phyloP scores from a whole-genome alignment of 1,140 invertebrate species.

The Gonatopus flavifemur region DNA sequence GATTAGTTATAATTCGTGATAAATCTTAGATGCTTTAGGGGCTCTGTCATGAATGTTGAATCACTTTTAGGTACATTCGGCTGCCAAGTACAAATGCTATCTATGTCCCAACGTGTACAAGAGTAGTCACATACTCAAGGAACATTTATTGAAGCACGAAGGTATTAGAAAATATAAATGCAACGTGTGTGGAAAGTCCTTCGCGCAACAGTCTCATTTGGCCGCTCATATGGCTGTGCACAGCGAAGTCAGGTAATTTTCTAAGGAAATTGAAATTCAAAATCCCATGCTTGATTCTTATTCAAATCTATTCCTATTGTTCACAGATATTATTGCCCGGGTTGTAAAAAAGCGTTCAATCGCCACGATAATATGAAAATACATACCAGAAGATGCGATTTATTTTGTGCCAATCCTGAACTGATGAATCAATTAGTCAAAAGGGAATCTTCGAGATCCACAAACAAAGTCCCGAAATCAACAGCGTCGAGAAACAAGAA shows the following conservation, averaged over 20 bases:
- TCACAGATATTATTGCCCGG: slow-evolving; percentile 36
- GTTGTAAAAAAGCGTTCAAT: slow-evolving; percentile 38
- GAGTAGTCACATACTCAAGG: slow-evolving; percentile 41
- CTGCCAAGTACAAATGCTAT: slow-evolving; percentile 37
- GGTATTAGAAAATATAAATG: slow-evolving; percentile 46
- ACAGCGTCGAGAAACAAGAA: not conserved
- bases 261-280: not conserved
- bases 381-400: slow-evolving; percentile 35
- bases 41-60: not conserved
- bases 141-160: slow-evolving; percentile 43
- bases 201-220: slow-evolving; percentile 43
- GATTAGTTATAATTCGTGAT: not conserved
- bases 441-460: slow-evolving; percentile 15
- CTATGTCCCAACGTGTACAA: slow-evolving; percentile 42
- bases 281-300: not conserved
- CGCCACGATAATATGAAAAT: slow-evolving; percentile 46
- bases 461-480: slow-evolving; percentile 3
- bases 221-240: slow-evolving; percentile 44
- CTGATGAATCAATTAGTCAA: slow-evolving; percentile 19
- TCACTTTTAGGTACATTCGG: slow-evolving; percentile 30
- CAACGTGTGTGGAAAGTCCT: slow-evolving; percentile 30
- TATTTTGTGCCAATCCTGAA: slow-evolving; percentile 30
- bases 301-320: slow-evolving; percentile 11
- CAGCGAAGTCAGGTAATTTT: slow-evolving; percentile 31
- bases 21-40: not conserved